These are phyloP conservation scores for Achroia grisella DNA, from an alignment of 1,140 invertebrate species.

Conservation along the genomic window DNA sequence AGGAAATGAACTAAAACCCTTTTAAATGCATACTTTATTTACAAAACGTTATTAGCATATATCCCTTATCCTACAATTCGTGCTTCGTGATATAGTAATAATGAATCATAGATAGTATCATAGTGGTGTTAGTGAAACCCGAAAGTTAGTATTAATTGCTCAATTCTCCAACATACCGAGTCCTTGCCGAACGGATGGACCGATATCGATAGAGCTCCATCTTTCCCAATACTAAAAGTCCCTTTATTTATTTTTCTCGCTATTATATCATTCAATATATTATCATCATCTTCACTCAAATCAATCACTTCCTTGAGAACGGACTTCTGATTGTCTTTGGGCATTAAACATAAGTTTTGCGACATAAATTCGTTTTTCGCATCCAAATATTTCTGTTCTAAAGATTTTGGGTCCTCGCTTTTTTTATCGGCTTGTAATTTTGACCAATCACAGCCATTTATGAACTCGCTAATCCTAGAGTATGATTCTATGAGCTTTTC, in stretches of 20 bases:
- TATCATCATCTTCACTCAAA: conserved; percentile 59
- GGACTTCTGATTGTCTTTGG: conserved; percentile 50
- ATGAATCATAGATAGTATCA: background rate
- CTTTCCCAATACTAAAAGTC: conserved; percentile 53
- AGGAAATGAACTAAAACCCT: no score
- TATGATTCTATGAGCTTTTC: conserved; percentile 64
- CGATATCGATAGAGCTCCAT: conserved; percentile 60
- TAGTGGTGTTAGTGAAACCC: conserved; percentile 2
- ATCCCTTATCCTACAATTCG: no score
- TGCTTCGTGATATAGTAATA: no score
- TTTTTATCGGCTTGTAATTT: conserved; percentile 39
- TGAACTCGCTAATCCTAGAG: conserved; percentile 66
- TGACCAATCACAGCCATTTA: conserved; percentile 68
- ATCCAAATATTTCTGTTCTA: conserved; percentile 66
- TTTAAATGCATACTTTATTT: no score
- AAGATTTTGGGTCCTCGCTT: conserved; percentile 43
- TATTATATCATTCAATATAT: conserved; percentile 42
- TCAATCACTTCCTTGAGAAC: conserved; percentile 61
- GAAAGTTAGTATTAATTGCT: conserved; percentile 27
- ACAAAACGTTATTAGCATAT: no score
- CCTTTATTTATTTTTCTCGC: conserved; percentile 47
- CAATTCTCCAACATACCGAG: conserved; percentile 45
- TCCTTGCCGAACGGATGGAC: conserved; percentile 51
- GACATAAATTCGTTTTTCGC: conserved; percentile 72
- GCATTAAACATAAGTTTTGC: conserved; percentile 61